Base-by-base conservation (phyloP, 2,797 vertebrate species). In the Trachurus trachurus region DNA sequence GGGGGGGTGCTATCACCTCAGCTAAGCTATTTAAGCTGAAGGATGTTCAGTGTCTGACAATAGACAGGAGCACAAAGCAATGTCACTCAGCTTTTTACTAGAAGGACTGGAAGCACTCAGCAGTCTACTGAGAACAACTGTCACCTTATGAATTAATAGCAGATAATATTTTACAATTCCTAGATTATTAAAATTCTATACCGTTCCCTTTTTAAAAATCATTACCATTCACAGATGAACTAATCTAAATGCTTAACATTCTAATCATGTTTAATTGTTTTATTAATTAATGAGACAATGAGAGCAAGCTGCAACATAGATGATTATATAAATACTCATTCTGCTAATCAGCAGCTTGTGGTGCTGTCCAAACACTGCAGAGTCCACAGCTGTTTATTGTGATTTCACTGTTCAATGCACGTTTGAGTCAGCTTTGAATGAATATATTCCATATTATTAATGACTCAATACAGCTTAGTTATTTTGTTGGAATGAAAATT, bases 21-120 rank as follows among this genome's bases (percentile, higher is more conserved):
- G 34, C 70, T 50, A 53, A 71, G 74, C 72, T 47, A 42, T 72
- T 87, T 69, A 69, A 80, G 76, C 22, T 66, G 74, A 83, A 74
- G 42, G 82, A 66, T 85, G 85, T 58, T 70, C 56, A 22, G 52
- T 66, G 68, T 80, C 65, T 83, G 79, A 82, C 74, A 75, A 60
- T 9, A 75, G 66, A 76, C 72, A 40, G 56, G 37, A 70, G 67
- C 70, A 75, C 53, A 60, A 86, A 78, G 67, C 60, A 9, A 66
- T 71, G 74, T 66, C 83, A 52, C 66, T 83, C 71, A 37, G 65
- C 70, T 78, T 60, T 60, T 66, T 79, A 80, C 70, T 74, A 10
- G 6, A 70, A 54, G 66, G 47, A 79, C 21, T 77, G 63, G 49
- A 65, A 39, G 56, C 57, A 54, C 53, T 78, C 49, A 45, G 50